These are phyloP conservation scores for Eptatretus atami DNA, from an alignment of 2,797 vertebrate species.

Conservation along the genomic window DNA sequence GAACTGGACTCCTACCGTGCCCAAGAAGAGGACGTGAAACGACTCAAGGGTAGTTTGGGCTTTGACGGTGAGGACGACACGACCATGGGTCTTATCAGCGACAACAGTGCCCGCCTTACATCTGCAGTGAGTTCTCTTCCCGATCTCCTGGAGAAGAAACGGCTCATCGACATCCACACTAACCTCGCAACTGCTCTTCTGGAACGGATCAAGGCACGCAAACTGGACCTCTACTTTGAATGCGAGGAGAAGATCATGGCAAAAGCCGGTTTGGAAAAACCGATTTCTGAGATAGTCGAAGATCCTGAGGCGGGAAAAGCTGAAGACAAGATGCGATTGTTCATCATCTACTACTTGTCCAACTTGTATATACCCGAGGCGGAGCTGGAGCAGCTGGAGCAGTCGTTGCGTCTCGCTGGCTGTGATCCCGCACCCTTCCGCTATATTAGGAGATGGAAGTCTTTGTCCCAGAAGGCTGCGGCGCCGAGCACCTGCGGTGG, in stretches of 20 bases:
- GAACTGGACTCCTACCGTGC: constrained; percentile 65
- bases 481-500: no score
- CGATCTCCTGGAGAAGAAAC: constrained; percentile 84
- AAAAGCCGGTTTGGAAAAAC: constrained; percentile 76
- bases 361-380: constrained; percentile 16
- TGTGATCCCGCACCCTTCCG: constrained; percentile 63
- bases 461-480: constrained; percentile 13
- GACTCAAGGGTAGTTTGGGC: constrained; percentile 85
- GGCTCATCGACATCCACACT: constrained; percentile 85
- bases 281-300: constrained; percentile 73
- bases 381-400: constrained; percentile 78
- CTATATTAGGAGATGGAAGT: constrained; percentile 98
- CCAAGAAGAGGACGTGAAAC: constrained; percentile 91
- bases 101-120: constrained; percentile 88
- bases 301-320: constrained; percentile 32
- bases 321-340: no score
- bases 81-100: constrained; percentile 87
- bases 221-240: constrained; percentile 87
- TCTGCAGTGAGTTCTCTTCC: constrained; percentile 90
- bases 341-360: no score
- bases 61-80: constrained; percentile 88
- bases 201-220: constrained; percentile 86
- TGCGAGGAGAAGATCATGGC: constrained; percentile 96
- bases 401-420: constrained; percentile 39
- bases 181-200: constrained; percentile 83